Percentiles rank a stretch among this genome's conserved stretches.
These are phyloP conservation scores for Morone saxatilis DNA, from an alignment of 2,113 vertebrate genomes.

Conservation along the genomic window DNA sequence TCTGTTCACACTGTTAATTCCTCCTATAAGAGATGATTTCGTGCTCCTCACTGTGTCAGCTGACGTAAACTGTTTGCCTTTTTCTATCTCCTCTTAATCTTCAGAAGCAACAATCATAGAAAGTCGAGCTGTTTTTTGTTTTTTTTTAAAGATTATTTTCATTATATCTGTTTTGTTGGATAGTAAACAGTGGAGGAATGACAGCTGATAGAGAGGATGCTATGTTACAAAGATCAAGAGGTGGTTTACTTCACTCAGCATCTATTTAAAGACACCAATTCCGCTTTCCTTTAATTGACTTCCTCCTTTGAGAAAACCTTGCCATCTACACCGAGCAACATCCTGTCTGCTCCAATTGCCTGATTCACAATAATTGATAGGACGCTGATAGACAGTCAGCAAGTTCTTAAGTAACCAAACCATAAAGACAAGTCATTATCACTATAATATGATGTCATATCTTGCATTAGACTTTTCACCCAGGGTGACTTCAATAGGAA, in stretches of 20 bases:
- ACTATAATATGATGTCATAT: conserved; percentile 23
- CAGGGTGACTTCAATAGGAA: background rate
- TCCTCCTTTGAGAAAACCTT: conserved; percentile 27
- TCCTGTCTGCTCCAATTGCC: conserved; percentile 15
- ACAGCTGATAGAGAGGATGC: background rate
- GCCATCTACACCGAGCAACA: background rate
- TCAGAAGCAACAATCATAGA: conserved; percentile 10
- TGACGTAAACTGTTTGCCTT: conserved; percentile 28
- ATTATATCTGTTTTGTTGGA: background rate
- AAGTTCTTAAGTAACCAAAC: conserved; percentile 25
- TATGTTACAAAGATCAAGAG: background rate
- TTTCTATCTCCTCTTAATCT: conserved; percentile 38
- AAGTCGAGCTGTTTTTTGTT: background rate
- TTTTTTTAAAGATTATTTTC: background rate
- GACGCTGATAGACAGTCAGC: conserved; percentile 28
- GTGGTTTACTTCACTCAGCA: background rate
- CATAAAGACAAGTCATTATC: conserved; percentile 27
- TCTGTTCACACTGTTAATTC: conserved; percentile 56
- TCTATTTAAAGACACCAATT: conserved; percentile 11
- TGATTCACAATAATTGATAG: conserved; percentile 22
- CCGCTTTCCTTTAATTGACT: conserved; percentile 19
- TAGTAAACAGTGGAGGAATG: background rate
- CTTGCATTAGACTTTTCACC: conserved; percentile 16
- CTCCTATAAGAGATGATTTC: conserved; percentile 52
- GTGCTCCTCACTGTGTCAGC: conserved; percentile 40